These are phyloP conservation scores for Urophycis tenuis DNA, from an alignment of 2,797 vertebrate genomes.

Conservation along the genomic window DNA sequence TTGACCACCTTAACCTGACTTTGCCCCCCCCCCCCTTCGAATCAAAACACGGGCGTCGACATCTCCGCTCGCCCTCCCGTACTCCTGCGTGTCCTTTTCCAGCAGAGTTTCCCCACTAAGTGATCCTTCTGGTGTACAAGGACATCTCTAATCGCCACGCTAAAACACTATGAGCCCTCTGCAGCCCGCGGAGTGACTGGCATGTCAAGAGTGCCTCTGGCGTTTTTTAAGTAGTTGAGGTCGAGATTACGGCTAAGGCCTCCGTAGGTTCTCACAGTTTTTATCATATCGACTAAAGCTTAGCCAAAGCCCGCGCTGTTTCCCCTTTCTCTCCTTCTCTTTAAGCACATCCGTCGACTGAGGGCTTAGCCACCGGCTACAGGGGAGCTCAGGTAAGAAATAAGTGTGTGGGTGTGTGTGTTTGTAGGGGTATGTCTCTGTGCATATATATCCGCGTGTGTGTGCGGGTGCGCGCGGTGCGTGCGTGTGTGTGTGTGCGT, in stretches of 20 bases:
- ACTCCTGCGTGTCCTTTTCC: background rate
- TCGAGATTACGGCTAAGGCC: slow-evolving; percentile 69
- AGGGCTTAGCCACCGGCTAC: slow-evolving; percentile 67
- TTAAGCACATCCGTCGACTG: slow-evolving; percentile 61
- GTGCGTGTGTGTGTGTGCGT: slow-evolving; percentile 32
- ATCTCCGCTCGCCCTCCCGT: background rate
- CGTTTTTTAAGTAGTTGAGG: slow-evolving; percentile 65
- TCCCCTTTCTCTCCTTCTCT: slow-evolving; percentile 59
- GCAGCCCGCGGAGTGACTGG: slow-evolving; percentile 53
- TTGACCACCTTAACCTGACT: background rate
- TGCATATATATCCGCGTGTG: slow-evolving; percentile 8
- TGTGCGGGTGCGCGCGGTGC: slow-evolving; percentile 4
- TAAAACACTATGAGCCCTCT: slow-evolving; percentile 42
- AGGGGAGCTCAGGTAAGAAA: slow-evolving; percentile 55
- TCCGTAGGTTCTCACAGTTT: slow-evolving; percentile 65
- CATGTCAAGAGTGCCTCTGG: slow-evolving; percentile 57
- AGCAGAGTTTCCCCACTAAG: slow-evolving; percentile 17
- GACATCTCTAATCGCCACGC: slow-evolving; percentile 45
- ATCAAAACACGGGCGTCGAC: background rate
- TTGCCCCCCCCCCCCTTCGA: background rate
- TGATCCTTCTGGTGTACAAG: slow-evolving; percentile 27
- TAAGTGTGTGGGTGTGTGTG: slow-evolving; percentile 38
- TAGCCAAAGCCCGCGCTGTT: slow-evolving; percentile 66
- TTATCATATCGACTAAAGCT: slow-evolving; percentile 74
- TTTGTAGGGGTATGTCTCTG: background rate